Conservation (phyloP, 2,113 vertebrate species). For the Hippopotamus amphibius region DNA sequence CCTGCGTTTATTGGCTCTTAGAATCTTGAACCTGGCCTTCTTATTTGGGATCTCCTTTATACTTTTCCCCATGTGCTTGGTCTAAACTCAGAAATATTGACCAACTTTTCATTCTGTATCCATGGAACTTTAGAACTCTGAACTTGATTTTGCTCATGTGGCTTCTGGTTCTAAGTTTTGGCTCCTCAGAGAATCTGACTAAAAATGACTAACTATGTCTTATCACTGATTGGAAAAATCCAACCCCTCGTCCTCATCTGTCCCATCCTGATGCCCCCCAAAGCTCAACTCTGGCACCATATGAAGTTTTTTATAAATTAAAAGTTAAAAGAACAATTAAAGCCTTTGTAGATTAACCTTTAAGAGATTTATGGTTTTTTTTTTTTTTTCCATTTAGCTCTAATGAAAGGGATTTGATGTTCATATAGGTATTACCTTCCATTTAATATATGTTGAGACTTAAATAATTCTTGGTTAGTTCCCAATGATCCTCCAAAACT, state of each 20-base stretch:
- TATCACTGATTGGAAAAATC: not conserved
- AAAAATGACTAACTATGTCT: not conserved
- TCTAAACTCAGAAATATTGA: slow-evolving; percentile 19
- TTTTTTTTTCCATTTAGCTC: slow-evolving; percentile 37
- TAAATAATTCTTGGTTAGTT: slow-evolving; percentile 49
- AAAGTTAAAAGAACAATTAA: slow-evolving; percentile 43
- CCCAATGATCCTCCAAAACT: not conserved
- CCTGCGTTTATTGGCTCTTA: slow-evolving; percentile 70
- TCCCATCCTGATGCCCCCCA: not conserved
- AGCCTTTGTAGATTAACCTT: not conserved
- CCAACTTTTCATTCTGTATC: not conserved
- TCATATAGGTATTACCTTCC: slow-evolving; percentile 30
- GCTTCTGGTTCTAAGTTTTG: slow-evolving; percentile 29
- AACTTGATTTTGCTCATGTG: not conserved
- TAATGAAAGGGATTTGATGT: slow-evolving; percentile 37
- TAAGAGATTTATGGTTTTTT: slow-evolving; percentile 43
- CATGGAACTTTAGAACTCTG: not conserved
- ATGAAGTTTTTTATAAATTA: not conserved
- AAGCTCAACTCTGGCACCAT: not conserved
- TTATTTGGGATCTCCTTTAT: not conserved
- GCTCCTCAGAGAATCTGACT: not conserved
- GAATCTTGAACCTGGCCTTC: not conserved
- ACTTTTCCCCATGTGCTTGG: not conserved
- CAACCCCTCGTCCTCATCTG: not conserved
- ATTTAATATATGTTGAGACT: slow-evolving; percentile 16